Base-by-base conservation (phyloP, 2,797 vertebrate species). In the Bradypus variegatus region DNA sequence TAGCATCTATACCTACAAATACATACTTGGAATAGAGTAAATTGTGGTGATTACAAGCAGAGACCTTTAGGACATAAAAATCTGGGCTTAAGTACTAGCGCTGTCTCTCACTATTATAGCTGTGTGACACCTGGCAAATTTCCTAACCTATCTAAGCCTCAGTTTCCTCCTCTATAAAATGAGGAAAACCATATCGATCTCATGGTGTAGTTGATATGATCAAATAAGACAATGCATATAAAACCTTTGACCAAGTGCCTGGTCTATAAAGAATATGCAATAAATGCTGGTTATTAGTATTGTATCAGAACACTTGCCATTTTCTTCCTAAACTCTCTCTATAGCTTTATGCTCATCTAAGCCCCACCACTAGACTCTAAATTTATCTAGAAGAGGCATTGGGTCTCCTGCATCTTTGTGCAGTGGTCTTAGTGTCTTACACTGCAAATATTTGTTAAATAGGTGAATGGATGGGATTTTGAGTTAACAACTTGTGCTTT, bases 111-210 rank as follows among this genome's bases (percentile, higher is more conserved):
- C 15, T 76, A 45, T 23, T 80, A 87, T 1, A 81, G 12, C 60
- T 88, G 0, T 53, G 1, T 87, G 50, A 72, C 6, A 41, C n/a
- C 33, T 45, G 16, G 25, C 29, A 85, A 87, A 45, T 85, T 31
- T 31, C 60, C 82, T 77, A 38, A 70, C 48, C 69, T 93, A 31
- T 87, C 15, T 36, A 89, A 87, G 14, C n/a, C 23, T 75, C 70
- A 7, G 18, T 65, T 92, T 94, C 8, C 27, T 78, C 33, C 29
- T 85, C 62, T 87, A 18, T 81, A 89, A 76, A 93, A 91, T n/a
- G 25, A 65, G 27, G 7, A 77, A 84, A 73, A 78, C 41, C 36
- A 48, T 64, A 41, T 79, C 27, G 78, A 19, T 78, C 19, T 73
- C 23, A 41, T 77, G 25, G 41, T 91, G 6, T 2, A 78, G 3